Evolutionary conservation across 2,797 vertebrate species (phyloP).

Genomic region (Chelon labrosus): DNA sequence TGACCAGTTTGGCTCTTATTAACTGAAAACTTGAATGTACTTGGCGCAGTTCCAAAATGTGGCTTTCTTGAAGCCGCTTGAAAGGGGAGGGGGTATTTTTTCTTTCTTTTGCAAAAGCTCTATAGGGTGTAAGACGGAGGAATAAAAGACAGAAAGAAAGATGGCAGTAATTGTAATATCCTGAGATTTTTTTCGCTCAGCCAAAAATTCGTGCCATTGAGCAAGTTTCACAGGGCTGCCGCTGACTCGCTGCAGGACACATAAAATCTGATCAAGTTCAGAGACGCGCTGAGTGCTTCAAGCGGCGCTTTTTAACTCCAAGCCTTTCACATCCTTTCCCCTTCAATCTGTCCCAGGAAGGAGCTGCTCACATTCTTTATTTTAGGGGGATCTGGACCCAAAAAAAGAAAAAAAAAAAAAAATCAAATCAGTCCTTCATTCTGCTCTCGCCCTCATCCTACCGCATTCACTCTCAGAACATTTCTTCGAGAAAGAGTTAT

Average conservation of each 20-base stretch:
- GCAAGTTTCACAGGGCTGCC: constrained; percentile 87
- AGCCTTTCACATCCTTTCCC: constrained; percentile 87
- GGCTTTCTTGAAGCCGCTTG: constrained; percentile 73
- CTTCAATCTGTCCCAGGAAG: constrained; percentile 88
- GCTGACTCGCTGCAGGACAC: constrained; percentile 95
- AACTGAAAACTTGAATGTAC: constrained; percentile 72
- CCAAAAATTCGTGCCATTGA: constrained; percentile 88
- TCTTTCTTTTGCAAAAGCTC: constrained; percentile 81
- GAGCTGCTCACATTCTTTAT: constrained; percentile 90
- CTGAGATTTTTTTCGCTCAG: constrained; percentile 82
- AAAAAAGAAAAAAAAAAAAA: constrained; percentile 61
- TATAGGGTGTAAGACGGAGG: constrained; percentile 83
- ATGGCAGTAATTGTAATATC: constrained; percentile 91
- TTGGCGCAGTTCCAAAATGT: constrained; percentile 77
- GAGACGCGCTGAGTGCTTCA: constrained; percentile 92
- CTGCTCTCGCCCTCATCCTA: constrained; percentile 80
- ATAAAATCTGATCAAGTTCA: constrained; percentile 98
- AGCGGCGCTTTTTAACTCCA: constrained; percentile 94
- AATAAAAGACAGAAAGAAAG: constrained; percentile 89
- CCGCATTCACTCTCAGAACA: constrained; percentile 82
- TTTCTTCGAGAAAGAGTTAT: constrained; percentile 82
- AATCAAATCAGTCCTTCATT: constrained; percentile 82
- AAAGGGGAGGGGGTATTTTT: constrained; percentile 56
- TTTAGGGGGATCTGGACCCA: constrained; percentile 82
- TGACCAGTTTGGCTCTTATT: constrained; percentile 63